Base-by-base conservation (phyloP, 2,113 vertebrate genomes). In the Melanerpes aurifrons region DNA sequence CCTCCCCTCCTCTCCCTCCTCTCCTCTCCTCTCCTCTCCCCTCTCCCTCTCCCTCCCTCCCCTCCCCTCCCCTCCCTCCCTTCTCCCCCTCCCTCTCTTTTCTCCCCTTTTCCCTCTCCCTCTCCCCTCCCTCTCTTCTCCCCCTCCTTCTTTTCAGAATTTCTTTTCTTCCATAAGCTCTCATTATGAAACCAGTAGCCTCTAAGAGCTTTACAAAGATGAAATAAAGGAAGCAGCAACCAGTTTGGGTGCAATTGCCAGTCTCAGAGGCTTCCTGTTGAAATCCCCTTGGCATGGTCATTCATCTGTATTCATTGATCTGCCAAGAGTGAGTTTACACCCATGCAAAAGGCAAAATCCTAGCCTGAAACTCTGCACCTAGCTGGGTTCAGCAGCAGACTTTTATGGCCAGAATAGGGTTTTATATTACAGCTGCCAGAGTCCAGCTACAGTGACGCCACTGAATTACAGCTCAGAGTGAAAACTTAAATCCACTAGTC, bases 401-500 rank as follows among this genome's bases (percentile, higher is more conserved):
- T 92, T 88, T 56, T 70, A 76, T 3, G 12, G 64, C 35, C 74
- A 53, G 63, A 47, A n/a, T 6, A 75, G 26, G 35, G 18, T 86
- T 21, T 81, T 94, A 79, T 82, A 94, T 89, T 70, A 54, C n/a
- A 82, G 37, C 78, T 93, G 90, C 69, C 86, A 81, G 17, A 64
- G 79, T 67, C 61, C 87, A 68, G 43, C 74, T 53, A 29, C 0
- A 0, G 31, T 86, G 75, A 56, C 43, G 85, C 37, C 75, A 68
- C 54, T 92, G 89, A 94, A 94, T 90, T 95, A 94, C 0, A 72
- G 66, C 87, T 96, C 86, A 61, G 68, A 71, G 58, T 57, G 71
- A 85, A 91, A 89, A 50, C 66, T 87, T 92, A 95, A 94, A 94
- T 80, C 66, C 57, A 31, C 59, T 48, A 62, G 85, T 90, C 79